Conservation (phyloP, 2,113 vertebrate genomes). For the Elanoides forficatus region DNA sequence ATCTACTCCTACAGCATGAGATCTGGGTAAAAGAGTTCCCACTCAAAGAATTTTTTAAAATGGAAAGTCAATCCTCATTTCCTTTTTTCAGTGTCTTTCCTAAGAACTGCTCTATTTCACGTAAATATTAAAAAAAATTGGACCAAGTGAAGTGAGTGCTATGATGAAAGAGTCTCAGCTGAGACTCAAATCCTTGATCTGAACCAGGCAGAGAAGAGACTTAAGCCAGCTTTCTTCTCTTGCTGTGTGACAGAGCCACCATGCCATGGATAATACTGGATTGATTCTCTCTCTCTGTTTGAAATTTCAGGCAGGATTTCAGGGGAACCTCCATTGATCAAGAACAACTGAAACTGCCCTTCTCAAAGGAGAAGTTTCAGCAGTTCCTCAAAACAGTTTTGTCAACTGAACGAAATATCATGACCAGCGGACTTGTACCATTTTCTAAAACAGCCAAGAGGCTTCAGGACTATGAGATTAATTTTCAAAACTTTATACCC, state of each 20-base stretch:
- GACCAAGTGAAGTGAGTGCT: background rate
- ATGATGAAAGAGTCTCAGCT: background rate
- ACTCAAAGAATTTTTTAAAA: background rate
- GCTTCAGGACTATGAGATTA: background rate
- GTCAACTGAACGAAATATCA: background rate
- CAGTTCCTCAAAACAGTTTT: background rate
- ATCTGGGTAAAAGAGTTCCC: background rate
- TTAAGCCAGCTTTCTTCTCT: background rate
- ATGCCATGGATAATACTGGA: background rate
- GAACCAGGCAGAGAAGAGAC: background rate
- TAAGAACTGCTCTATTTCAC: background rate
- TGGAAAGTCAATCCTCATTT: background rate
- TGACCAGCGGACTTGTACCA: background rate
- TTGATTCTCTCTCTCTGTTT: background rate
- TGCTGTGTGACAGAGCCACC: background rate
- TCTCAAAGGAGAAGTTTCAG: background rate
- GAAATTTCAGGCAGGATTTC: background rate
- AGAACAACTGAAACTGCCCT: background rate
- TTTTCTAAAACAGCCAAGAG: background rate
- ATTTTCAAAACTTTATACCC: slow-evolving; percentile 16
- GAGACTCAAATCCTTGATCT: background rate
- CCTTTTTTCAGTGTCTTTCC: background rate
- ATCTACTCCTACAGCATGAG: background rate
- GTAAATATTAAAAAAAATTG: background rate
- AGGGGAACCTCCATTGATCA: background rate